phyloP scores from a whole-genome alignment of 2,113 vertebrate genomes.

The Rhadina sibilatrix region DNA sequence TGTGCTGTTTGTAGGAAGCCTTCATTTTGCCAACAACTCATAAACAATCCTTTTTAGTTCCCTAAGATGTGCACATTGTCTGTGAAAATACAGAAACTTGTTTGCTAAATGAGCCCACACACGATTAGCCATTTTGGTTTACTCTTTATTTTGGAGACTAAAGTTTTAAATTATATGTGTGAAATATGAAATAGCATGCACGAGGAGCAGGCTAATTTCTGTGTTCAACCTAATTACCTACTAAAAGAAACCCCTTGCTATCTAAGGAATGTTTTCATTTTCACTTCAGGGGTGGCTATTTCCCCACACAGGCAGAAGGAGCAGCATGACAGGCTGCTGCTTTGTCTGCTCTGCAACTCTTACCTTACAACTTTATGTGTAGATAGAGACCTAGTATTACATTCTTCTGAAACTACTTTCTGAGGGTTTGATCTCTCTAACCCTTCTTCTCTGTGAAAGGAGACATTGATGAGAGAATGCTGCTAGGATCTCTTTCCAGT shows the following conservation, averaged over 20 bases:
- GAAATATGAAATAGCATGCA: not conserved
- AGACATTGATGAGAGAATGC: not conserved
- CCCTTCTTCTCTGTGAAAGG: not conserved
- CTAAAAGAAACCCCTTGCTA: accelerated
- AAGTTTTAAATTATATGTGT: not conserved
- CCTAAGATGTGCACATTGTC: not conserved
- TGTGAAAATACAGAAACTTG: not conserved
- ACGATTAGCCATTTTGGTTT: not conserved
- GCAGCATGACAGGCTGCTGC: not conserved
- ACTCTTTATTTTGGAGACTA: not conserved
- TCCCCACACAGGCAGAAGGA: not conserved
- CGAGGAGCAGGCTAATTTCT: not conserved
- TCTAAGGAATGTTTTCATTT: not conserved
- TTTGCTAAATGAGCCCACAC: not conserved
- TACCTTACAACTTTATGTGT: not conserved
- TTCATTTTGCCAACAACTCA: not conserved
- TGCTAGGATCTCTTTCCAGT: not conserved
- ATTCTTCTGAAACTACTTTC: not conserved
- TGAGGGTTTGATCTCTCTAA: not conserved
- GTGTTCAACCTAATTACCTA: not conserved
- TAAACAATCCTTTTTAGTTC: not conserved
- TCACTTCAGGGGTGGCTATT: not conserved
- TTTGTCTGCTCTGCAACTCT: not conserved
- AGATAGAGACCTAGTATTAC: not conserved
- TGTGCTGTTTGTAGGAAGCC: not conserved